Percentiles rank a stretch among this genome's conserved stretches.
These are phyloP conservation scores for Anser cygnoides DNA, from an alignment of 2,113 vertebrate species.

Conservation along the genomic window DNA sequence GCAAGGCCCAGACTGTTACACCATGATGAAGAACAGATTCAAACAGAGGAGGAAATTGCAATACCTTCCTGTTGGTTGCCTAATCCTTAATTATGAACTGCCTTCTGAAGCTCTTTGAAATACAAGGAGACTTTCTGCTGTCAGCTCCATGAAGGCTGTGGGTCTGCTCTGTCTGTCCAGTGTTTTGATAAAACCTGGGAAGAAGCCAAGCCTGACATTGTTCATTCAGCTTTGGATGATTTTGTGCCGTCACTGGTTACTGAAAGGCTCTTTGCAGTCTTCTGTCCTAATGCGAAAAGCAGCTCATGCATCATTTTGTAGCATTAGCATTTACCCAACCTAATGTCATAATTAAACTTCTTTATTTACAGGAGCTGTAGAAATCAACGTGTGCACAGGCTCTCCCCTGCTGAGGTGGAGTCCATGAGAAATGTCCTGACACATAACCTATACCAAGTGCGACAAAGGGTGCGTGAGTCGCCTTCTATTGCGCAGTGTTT, in stretches of 20 bases:
- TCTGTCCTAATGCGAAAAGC: neutral
- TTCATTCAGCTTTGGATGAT: neutral
- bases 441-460: constrained; percentile 91
- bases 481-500: neutral
- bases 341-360: neutral
- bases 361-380: constrained; percentile 68
- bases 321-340: neutral
- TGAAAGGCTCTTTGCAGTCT: neutral
- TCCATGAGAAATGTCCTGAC: constrained; percentile 88
- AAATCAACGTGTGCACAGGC: constrained; percentile 60
- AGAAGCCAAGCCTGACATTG: neutral
- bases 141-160: neutral
- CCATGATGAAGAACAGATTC: neutral
- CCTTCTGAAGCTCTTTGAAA: neutral
- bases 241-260: neutral
- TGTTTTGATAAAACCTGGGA: neutral
- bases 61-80: neutral
- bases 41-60: neutral
- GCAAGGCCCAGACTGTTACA: neutral
- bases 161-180: neutral
- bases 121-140: neutral
- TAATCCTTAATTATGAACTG: neutral
- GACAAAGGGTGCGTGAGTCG: constrained; percentile 81
- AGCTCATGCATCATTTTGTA: neutral
- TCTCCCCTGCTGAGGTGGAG: constrained; percentile 81